Conservation (phyloP, 2,113 vertebrate species). For the Rallus limicola region DNA sequence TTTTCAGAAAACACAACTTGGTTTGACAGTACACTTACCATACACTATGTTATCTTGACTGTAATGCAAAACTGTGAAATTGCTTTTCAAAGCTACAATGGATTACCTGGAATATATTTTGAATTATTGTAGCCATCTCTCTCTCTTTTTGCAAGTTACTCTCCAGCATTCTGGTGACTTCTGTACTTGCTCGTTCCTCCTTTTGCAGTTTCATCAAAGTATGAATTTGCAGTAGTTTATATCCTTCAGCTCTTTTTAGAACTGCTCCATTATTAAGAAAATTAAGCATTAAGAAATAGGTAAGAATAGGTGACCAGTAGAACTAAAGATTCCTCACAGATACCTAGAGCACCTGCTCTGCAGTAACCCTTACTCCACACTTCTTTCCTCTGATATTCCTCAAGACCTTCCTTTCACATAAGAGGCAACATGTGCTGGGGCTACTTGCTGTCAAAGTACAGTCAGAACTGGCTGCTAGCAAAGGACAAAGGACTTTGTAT, state of each 20-base stretch:
- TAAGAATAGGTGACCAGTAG: not conserved
- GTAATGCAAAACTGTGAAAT: not conserved
- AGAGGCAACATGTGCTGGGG: not conserved
- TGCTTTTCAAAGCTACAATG: not conserved
- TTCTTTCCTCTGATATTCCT: not conserved
- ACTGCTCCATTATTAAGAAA: slow-evolving; percentile 50
- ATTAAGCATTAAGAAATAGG: not conserved
- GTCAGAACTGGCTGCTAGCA: fast-evolving
- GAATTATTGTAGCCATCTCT: slow-evolving; percentile 33
- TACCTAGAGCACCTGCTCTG: not conserved
- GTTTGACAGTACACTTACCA: not conserved
- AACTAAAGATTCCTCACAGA: not conserved
- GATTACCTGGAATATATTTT: slow-evolving; percentile 77
- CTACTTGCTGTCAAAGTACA: not conserved
- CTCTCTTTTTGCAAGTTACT: slow-evolving; percentile 41
- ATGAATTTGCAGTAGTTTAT: slow-evolving; percentile 43
- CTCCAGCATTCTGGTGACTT: not conserved
- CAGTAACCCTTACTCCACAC: not conserved
- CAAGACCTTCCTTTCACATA: not conserved
- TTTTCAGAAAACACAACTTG: not conserved
- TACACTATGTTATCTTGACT: not conserved
- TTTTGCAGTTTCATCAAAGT: not conserved
- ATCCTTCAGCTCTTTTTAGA: slow-evolving; percentile 44
- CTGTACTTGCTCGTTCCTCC: not conserved
- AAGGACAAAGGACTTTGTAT: not conserved